phyloP scores from a whole-genome alignment of 2,113 vertebrate species.

The Ameiurus melas region DNA sequence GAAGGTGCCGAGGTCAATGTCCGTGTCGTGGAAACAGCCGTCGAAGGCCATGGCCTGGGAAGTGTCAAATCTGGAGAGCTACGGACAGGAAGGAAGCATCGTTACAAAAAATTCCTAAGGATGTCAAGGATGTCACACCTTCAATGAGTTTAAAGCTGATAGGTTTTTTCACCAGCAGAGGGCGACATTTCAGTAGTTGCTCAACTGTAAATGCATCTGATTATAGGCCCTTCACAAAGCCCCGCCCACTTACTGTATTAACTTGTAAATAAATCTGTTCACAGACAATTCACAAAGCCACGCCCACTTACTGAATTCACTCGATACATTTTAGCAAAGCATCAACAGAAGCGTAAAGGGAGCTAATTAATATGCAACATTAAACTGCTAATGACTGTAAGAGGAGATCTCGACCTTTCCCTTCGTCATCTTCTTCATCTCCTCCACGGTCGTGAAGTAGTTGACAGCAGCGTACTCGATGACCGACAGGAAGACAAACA shows the following conservation, averaged over 20 bases:
- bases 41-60: conserved; percentile 90
- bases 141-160: not conserved
- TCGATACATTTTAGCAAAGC: not conserved
- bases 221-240: not conserved
- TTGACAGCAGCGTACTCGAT: conserved; percentile 89
- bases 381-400: not conserved
- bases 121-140: not conserved
- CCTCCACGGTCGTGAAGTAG: conserved; percentile 88
- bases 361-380: not conserved
- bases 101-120: not conserved
- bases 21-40: conserved; percentile 82
- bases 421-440: conserved; percentile 76
- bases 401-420: conserved; percentile 55
- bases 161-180: conserved; percentile 54
- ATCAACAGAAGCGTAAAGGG: not conserved
- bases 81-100: conserved; percentile 27
- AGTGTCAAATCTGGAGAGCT: conserved; percentile 81
- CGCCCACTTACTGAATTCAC: not conserved
- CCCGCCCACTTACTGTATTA: not conserved
- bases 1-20: conserved; percentile 75
- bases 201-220: not conserved
- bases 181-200: conserved; percentile 15
- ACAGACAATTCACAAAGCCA: not conserved
- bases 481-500: conserved; percentile 90
- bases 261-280: not conserved